Conservation (phyloP, 2,113 vertebrate genomes). For the Microcebus griseorufus region DNA sequence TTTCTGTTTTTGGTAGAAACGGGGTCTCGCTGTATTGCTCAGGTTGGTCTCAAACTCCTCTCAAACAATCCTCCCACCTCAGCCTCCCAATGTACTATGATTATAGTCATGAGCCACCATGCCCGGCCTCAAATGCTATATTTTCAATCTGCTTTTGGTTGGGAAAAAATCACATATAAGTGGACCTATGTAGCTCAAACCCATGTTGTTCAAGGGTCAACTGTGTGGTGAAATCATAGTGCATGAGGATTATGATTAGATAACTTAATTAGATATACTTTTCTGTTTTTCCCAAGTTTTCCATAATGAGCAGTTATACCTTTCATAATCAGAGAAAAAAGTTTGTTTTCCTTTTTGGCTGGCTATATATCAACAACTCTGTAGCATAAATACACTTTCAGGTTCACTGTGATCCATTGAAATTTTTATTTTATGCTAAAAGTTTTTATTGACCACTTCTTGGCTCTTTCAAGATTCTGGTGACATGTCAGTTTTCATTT, state of each 20-base stretch:
- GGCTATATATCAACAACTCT: neutral
- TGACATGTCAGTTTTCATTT: neutral
- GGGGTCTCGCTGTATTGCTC: too few species aligned
- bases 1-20: too few species aligned
- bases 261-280: constrained; percentile 12
- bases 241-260: neutral
- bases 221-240: neutral
- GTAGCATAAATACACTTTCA: neutral
- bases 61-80: too few species aligned
- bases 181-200: neutral
- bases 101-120: too few species aligned
- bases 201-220: neutral
- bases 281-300: constrained; percentile 22
- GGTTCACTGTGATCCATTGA: neutral
- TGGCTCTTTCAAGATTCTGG: neutral
- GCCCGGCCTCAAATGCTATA: neutral
- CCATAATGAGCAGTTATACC: neutral
- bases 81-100: too few species aligned
- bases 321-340: neutral
- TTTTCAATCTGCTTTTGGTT: neutral
- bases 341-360: neutral
- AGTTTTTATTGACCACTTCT: neutral
- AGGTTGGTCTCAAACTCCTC: too few species aligned
- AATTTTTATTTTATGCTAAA: constrained; percentile 18
- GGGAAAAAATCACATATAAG: neutral